Percentiles rank a stretch among this genome's conserved stretches.
Evolutionary conservation across 1,140 invertebrate genomes (phyloP).

Genomic region (Sycophila sp.): DNA sequence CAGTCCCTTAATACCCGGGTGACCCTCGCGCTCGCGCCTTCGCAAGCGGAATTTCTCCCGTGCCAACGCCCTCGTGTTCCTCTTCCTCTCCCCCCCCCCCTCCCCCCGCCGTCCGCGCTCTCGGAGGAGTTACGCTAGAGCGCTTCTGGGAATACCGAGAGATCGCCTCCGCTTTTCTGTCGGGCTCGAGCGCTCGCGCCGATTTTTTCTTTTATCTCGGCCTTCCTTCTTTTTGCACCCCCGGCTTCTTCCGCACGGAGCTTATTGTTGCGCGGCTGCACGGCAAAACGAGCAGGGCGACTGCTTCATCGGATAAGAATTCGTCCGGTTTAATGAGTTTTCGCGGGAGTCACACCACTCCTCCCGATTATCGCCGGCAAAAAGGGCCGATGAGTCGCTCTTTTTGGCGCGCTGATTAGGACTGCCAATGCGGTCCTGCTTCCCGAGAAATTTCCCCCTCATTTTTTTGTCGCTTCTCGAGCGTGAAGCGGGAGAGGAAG

Average conservation of each 20-base stretch:
- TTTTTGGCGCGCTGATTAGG: no score
- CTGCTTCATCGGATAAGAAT: slow-evolving; percentile 13
- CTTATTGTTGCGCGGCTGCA: not conserved
- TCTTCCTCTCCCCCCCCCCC: no score
- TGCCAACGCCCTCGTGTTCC: slow-evolving; percentile 42
- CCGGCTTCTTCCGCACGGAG: not conserved
- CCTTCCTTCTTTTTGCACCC: not conserved
- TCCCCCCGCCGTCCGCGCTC: no score
- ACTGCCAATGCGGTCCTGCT: no score
- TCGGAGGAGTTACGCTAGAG: slow-evolving; percentile 13
- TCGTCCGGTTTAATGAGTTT: not conserved
- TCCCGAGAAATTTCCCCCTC: no score
- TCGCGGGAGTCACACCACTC: not conserved
- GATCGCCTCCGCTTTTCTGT: not conserved
- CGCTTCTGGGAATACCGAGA: slow-evolving; percentile 16
- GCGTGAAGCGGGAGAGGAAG: no score
- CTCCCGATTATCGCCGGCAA: not conserved
- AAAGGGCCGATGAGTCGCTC: not conserved
- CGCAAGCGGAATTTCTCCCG: slow-evolving; percentile 42
- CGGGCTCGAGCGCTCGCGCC: not conserved
- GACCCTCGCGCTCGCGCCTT: slow-evolving; percentile 33
- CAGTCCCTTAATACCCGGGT: slow-evolving; percentile 41
- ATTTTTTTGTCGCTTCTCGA: no score
- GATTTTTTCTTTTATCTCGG: not conserved
- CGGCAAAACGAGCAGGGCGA: not conserved